Conservation (phyloP, 1,140 invertebrate genomes). For the Orchestia grillus region DNA sequence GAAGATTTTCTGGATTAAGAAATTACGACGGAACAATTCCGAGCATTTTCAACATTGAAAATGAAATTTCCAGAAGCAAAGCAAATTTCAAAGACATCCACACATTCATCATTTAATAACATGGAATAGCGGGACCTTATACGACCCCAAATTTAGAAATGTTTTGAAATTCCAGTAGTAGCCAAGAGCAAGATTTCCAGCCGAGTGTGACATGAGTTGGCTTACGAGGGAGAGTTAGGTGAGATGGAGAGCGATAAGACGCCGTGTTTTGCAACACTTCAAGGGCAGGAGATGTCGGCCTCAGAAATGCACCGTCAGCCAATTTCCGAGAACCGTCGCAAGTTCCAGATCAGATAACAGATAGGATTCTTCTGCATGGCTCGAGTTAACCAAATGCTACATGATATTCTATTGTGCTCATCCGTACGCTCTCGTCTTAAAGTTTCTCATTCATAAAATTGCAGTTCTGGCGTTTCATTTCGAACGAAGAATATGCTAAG, state of each 20-base stretch:
- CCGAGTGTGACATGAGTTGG: background rate
- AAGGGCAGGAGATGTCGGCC: background rate
- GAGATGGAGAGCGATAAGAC: conserved; percentile 1
- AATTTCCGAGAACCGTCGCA: background rate
- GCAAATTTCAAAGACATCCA: background rate
- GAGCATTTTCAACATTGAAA: background rate
- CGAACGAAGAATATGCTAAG: background rate
- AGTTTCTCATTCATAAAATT: background rate
- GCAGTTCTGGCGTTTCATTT: background rate
- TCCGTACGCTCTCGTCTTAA: background rate
- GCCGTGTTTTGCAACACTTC: conserved; percentile 24
- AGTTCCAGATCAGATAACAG: conserved; percentile 14
- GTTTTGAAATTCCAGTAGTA: background rate
- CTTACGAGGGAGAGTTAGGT: conserved; percentile 3
- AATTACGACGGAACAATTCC: background rate
- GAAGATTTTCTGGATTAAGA: background rate
- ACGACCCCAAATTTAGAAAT: background rate
- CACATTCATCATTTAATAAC: background rate
- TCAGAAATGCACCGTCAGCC: conserved; percentile 14
- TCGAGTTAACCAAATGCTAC: background rate
- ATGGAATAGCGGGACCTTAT: background rate
- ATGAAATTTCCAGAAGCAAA: background rate
- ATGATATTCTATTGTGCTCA: conserved; percentile 1
- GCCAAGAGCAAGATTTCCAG: background rate
- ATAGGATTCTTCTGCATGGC: background rate